Conservation (phyloP, 2,888 invertebrate species). For the Orgyia antiqua region DNA sequence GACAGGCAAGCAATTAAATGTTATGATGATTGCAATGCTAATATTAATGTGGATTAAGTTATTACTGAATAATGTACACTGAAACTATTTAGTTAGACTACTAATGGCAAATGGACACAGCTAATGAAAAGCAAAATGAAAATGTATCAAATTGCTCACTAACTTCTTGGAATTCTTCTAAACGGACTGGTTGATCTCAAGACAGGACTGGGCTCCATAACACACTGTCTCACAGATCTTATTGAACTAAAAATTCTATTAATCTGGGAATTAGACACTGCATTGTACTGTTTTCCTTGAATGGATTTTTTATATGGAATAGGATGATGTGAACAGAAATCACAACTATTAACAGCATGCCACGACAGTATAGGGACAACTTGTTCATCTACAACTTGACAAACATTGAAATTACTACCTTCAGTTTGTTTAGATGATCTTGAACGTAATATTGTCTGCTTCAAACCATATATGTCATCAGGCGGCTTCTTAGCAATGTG, state of each 20-base stretch:
- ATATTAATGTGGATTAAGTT: too few species aligned
- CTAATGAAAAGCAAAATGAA: too few species aligned
- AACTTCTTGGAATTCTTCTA: too few species aligned
- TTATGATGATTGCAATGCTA: too few species aligned
- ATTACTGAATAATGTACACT: too few species aligned
- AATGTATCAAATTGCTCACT: constrained; percentile 30
- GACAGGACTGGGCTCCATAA: constrained; percentile 33
- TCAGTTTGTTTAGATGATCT: constrained; percentile 41
- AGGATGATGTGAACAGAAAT: constrained; percentile 19
- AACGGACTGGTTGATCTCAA: constrained; percentile 37
- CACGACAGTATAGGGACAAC: constrained; percentile 58
- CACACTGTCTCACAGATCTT: constrained; percentile 22
- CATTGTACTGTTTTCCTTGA: constrained; percentile 24
- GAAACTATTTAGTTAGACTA: too few species aligned
- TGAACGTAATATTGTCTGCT: constrained; percentile 53
- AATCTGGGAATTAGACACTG: constrained; percentile 34
- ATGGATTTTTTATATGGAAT: constrained; percentile 14
- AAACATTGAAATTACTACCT: constrained; percentile 53
- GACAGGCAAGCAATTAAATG: too few species aligned
- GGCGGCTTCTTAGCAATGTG: constrained; percentile 30
- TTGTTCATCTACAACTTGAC: constrained; percentile 60
- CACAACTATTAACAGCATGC: constrained; percentile 44
- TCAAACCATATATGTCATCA: constrained; percentile 55
- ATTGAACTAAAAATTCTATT: constrained; percentile 37
- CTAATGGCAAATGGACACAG: too few species aligned